Evolutionary conservation across 2,888 invertebrate species (phyloP).

Genomic region (Pseudoips prasinana): DNA sequence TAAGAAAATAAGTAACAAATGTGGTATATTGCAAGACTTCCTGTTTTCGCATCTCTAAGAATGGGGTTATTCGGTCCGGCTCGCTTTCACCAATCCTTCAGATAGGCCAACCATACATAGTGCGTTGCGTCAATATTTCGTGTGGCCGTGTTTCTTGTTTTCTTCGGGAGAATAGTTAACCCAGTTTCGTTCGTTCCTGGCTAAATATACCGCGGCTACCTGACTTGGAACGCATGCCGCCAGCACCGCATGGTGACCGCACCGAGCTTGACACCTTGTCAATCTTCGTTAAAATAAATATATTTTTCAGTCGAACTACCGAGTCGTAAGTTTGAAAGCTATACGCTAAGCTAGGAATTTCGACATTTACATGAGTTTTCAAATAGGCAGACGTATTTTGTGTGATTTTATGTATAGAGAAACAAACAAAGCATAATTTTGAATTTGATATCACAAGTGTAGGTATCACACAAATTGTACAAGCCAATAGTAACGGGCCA

Average conservation of each 20-base stretch:
- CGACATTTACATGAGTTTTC: no score
- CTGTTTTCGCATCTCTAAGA: conserved; percentile 54
- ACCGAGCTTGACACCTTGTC: conserved; percentile 42
- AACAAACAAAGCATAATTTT: no score
- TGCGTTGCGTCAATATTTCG: conserved; percentile 63
- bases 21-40: conserved; percentile 46
- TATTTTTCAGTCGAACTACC: no score
- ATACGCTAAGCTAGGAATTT: no score
- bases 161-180: conserved; percentile 75
- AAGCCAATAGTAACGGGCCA: no score
- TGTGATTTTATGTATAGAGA: no score
- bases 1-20: conserved; percentile 16
- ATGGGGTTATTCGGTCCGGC: conserved; percentile 56
- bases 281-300: conserved; percentile 30
- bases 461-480: no score
- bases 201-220: conserved; percentile 62
- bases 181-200: conserved; percentile 60
- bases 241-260: conserved; percentile 26
- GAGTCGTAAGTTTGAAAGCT: no score
- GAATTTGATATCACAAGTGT: no score
- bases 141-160: conserved; percentile 66
- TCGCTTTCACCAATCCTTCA: conserved; percentile 55
- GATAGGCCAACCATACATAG: conserved; percentile 51
- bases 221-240: conserved; percentile 53
- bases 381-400: no score